These are phyloP conservation scores for Andinoacara biseriatus DNA, from an alignment of 2,113 vertebrate genomes.

Conservation along the genomic window DNA sequence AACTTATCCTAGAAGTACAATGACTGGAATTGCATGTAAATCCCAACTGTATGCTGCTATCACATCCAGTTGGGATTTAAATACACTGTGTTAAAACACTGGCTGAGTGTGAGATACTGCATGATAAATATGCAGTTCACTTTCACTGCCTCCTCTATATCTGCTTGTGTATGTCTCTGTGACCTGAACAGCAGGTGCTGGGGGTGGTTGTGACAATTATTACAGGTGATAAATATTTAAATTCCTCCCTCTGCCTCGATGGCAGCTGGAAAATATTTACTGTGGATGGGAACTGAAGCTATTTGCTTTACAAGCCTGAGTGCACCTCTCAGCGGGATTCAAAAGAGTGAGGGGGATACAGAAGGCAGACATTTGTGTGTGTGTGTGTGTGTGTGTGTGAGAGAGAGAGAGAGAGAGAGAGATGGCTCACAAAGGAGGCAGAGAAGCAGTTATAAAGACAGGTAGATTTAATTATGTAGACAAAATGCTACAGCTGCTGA, in stretches of 20 bases:
- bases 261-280: constrained; percentile 49
- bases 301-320: constrained; percentile 56
- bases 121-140: constrained; percentile 34
- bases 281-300: constrained; percentile 37
- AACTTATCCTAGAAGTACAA: background rate
- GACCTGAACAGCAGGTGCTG: constrained; percentile 39
- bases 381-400: background rate
- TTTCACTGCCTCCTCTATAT: constrained; percentile 1
- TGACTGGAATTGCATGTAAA: constrained; percentile 6
- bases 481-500: constrained; percentile 28
- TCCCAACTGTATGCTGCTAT: background rate
- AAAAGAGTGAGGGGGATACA: background rate
- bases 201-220: constrained; percentile 35
- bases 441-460: constrained; percentile 21
- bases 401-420: too few relatives aligned
- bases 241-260: constrained; percentile 13
- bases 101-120: background rate
- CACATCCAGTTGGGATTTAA: constrained; percentile 7
- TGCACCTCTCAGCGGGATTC: constrained; percentile 23
- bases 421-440: background rate
- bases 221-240: constrained; percentile 67
- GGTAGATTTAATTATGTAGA: constrained; percentile 43
- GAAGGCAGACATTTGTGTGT: background rate
- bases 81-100: background rate
- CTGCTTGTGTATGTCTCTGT: constrained; percentile 11